Evolutionary conservation across 2,797 vertebrate genomes (phyloP).

Genomic region (Muraenolepis orangiensis): DNA sequence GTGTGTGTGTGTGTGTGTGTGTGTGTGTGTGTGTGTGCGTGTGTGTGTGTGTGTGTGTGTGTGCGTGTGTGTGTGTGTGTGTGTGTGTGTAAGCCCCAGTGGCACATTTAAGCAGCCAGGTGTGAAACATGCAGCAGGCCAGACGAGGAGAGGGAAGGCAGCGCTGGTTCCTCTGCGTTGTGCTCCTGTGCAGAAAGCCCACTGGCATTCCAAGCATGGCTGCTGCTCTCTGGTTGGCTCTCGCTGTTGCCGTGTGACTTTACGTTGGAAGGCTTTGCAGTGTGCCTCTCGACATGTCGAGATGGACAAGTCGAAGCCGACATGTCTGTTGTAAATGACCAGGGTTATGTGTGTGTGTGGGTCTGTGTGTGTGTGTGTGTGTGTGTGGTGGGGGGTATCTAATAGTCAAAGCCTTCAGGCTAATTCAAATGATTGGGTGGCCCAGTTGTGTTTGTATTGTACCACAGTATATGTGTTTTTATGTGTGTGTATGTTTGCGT

Average conservation of each 20-base stretch:
- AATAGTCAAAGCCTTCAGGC: slow-evolving; percentile 51
- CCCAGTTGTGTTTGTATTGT: slow-evolving; percentile 69
- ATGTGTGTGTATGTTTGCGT: too few species aligned
- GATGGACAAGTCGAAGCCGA: slow-evolving; percentile 55
- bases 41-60: neutral
- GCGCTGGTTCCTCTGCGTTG: slow-evolving; percentile 39
- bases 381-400: slow-evolving; percentile 19
- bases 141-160: slow-evolving; percentile 58
- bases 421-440: slow-evolving; percentile 69
- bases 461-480: slow-evolving; percentile 52
- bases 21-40: slow-evolving; percentile 8
- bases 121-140: slow-evolving; percentile 63
- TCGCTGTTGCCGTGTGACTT: slow-evolving; percentile 45
- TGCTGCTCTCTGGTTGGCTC: slow-evolving; percentile 37
- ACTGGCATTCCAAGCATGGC: slow-evolving; percentile 30
- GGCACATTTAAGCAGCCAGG: slow-evolving; percentile 67
- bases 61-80: slow-evolving; percentile 5
- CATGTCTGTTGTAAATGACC: slow-evolving; percentile 39
- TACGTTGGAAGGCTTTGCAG: slow-evolving; percentile 46
- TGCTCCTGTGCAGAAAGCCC: slow-evolving; percentile 33
- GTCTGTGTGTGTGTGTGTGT: slow-evolving; percentile 25
- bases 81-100: slow-evolving; percentile 38
- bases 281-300: slow-evolving; percentile 47
- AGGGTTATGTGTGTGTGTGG: slow-evolving; percentile 23
- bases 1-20: neutral